Conservation (phyloP, 2,797 vertebrate species). For the Podarcis siculus region DNA sequence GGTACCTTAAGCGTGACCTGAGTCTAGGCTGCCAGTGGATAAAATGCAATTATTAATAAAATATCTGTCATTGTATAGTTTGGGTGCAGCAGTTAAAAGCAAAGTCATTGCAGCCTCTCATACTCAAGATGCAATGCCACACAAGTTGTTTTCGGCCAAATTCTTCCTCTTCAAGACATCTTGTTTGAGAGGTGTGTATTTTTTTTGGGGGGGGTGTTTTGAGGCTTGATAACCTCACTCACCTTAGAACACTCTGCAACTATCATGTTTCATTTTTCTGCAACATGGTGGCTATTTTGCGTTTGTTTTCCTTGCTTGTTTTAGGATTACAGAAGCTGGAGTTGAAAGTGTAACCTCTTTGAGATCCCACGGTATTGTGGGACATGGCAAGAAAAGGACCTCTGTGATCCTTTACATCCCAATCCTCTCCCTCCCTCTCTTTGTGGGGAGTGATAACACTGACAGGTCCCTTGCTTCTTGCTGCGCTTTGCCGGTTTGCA, state of each 20-base stretch:
- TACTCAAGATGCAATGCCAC: conserved; percentile 25
- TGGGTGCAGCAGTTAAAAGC: not conserved
- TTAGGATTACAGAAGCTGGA: conserved; percentile 48
- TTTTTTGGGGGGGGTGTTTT: not conserved
- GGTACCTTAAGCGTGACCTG: not conserved
- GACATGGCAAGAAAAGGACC: conserved; percentile 24
- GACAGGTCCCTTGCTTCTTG: conserved; percentile 26
- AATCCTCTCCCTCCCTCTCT: conserved; percentile 18
- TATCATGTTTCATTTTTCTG: conserved; percentile 50
- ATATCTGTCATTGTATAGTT: not conserved
- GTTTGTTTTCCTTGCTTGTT: conserved; percentile 62
- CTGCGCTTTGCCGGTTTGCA: conserved; percentile 39
- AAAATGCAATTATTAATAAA: not conserved
- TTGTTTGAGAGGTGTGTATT: conserved; percentile 11
- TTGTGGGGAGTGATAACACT: conserved; percentile 46
- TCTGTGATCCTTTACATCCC: not conserved
- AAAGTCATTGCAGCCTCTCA: not conserved
- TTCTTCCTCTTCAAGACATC: conserved; percentile 33
- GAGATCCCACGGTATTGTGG: conserved; percentile 27
- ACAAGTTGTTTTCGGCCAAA: conserved; percentile 54
- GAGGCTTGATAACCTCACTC: conserved; percentile 14
- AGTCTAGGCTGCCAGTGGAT: not conserved
- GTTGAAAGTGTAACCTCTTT: conserved; percentile 43
- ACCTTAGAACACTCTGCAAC: conserved; percentile 25
- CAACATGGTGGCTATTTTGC: conserved; percentile 9